Conservation (phyloP, 2,888 invertebrate species). For the Argynnis bischoffii region DNA sequence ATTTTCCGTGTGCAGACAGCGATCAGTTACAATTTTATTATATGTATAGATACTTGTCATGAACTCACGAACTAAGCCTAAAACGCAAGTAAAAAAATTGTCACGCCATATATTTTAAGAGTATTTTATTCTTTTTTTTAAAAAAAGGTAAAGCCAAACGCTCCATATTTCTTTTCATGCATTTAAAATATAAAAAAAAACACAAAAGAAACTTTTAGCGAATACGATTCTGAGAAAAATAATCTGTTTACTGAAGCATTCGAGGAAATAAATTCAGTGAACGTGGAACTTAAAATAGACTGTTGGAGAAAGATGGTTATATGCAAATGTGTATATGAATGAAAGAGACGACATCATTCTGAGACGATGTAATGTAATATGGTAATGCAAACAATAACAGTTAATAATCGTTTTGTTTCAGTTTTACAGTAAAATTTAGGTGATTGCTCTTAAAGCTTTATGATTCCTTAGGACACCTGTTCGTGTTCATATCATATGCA, state of each 20-base stretch:
- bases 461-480: background rate
- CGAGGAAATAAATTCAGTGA: slow-evolving; percentile 47
- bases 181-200: slow-evolving; percentile 26
- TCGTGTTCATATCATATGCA: background rate
- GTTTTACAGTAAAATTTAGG: background rate
- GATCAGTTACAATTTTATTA: too few relatives aligned
- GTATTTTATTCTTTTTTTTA: background rate
- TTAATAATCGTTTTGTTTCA: slow-evolving; percentile 36
- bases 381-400: slow-evolving; percentile 51
- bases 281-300: slow-evolving; percentile 47
- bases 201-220: slow-evolving; percentile 25
- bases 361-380: slow-evolving; percentile 48
- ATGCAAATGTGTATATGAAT: slow-evolving; percentile 33
- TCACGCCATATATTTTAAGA: background rate
- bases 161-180: slow-evolving; percentile 2
- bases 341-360: slow-evolving; percentile 35
- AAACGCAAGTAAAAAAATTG: too few relatives aligned
- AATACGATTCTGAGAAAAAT: slow-evolving; percentile 41
- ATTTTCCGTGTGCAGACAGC: too few relatives aligned
- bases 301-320: slow-evolving; percentile 36
- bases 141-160: background rate
- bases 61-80: too few relatives aligned
- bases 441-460: background rate
- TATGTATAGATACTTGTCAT: too few relatives aligned
- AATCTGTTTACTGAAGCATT: slow-evolving; percentile 45